phyloP scores from a whole-genome alignment of 2,113 vertebrate species.

The Eulemur rufifrons region DNA sequence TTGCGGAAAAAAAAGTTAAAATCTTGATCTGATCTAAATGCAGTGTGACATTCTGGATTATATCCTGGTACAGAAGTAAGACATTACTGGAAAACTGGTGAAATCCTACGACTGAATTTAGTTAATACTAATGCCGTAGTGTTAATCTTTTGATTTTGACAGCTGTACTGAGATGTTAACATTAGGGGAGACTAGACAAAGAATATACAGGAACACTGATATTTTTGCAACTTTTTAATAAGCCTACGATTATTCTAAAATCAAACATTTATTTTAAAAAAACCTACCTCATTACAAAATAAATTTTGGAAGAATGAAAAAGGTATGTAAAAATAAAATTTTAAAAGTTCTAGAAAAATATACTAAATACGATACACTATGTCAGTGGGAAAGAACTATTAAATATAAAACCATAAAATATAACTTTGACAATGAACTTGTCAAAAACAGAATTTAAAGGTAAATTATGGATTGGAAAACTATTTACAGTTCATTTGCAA shows the following conservation, averaged over 20 bases:
- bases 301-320: constrained; percentile 21
- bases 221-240: not conserved
- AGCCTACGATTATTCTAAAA: not conserved
- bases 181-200: not conserved
- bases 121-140: not conserved
- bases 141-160: not conserved
- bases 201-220: not conserved
- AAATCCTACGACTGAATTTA: not conserved
- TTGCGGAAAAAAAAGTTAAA: not conserved
- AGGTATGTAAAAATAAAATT: not conserved
- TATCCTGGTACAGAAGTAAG: not conserved
- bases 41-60: not conserved
- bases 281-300: not conserved
- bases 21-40: not conserved
- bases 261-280: not conserved
- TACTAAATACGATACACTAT: not conserved
- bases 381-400: not conserved
- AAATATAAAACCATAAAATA: not conserved
- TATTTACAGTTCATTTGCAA: not conserved
- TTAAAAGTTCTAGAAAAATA: not conserved
- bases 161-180: not conserved
- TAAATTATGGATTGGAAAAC: constrained; percentile 24
- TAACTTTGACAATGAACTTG: not conserved
- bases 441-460: constrained; percentile 7
- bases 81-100: not conserved